Base-by-base conservation (phyloP, 2,888 invertebrate species). In the Peribatodes rhomboidaria region DNA sequence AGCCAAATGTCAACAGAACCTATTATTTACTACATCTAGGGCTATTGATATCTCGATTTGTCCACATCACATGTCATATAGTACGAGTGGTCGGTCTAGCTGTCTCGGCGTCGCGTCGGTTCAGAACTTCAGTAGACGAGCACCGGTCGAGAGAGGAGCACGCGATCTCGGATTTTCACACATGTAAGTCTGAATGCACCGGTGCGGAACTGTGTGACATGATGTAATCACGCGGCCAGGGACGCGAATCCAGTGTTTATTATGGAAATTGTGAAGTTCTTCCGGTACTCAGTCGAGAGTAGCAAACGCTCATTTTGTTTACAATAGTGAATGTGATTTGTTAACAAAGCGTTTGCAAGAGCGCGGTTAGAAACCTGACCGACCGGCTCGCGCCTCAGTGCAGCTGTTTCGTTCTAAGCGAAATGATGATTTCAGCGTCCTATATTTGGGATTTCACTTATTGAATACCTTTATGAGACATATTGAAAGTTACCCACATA, bases 111-210 rank as follows among this genome's bases (percentile, higher is more conserved):
- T 50, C 62, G 49, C 61, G 27, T 31, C 58, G 62, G 16, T 31
- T 41, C 61, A 68, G 80, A 83, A 13, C 52, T 58, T 73, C 75
- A 85, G 85, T 85, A 72, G 72, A 71, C 72, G 74, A 69, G 68
- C 72, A 69, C 74, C 78, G 72, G 74, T 69, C 73, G 78, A 62
- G 71, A 68, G 68, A 72, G 61, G 74, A 73, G 75, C 80, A 81
- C 83, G 82, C 72, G 65, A 61, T 56, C 67, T 47, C 47, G 31
- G 55, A 60, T 57, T 33, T 56, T 61, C 71, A 68, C 68, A 73
- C 80, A 82, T 78, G 85, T 85, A 83, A 85, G 85, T 83, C 56
- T 35, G 64, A 66, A 71, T 68, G 71, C 76, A 75, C 65, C 72
- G 73, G 67, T 39, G 69, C 71, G 73, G 72, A 73, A 71, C 71